phyloP scores from a whole-genome alignment of 1,140 invertebrate species.

The Cheumatopsyche charites region DNA sequence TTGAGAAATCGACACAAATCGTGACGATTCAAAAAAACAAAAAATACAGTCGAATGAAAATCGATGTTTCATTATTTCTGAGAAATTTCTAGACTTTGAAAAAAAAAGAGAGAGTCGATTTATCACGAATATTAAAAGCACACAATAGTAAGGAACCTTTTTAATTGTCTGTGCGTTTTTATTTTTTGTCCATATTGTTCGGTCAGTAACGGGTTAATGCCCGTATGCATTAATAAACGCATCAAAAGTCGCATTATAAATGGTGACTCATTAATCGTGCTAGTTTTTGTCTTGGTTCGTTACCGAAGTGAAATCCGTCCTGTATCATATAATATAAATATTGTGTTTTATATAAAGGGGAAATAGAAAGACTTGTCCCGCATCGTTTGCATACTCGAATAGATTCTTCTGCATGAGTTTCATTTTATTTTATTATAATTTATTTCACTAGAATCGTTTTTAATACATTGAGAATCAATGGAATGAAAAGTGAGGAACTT shows the following conservation, averaged over 20 bases:
- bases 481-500: no score
- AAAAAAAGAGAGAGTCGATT: slow-evolving; percentile 1
- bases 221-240: slow-evolving; percentile 28
- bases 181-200: not conserved
- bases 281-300: slow-evolving; percentile 32
- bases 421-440: not conserved
- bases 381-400: slow-evolving; percentile 8
- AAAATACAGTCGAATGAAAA: not conserved
- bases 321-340: no score
- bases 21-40: slow-evolving; percentile 26
- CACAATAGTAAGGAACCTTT: no score
- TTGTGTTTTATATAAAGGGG: no score
- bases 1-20: slow-evolving; percentile 29
- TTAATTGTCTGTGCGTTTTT: not conserved
- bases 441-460: no score
- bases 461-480: no score
- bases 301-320: not conserved
- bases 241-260: slow-evolving; percentile 41
- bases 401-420: no score
- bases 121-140: no score
- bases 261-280: slow-evolving; percentile 45
- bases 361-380: slow-evolving; percentile 1
- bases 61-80: not conserved
- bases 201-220: not conserved
- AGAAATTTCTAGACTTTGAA: not conserved